Conservation (phyloP, 2,113 vertebrate species). For the Epinephelus moara region DNA sequence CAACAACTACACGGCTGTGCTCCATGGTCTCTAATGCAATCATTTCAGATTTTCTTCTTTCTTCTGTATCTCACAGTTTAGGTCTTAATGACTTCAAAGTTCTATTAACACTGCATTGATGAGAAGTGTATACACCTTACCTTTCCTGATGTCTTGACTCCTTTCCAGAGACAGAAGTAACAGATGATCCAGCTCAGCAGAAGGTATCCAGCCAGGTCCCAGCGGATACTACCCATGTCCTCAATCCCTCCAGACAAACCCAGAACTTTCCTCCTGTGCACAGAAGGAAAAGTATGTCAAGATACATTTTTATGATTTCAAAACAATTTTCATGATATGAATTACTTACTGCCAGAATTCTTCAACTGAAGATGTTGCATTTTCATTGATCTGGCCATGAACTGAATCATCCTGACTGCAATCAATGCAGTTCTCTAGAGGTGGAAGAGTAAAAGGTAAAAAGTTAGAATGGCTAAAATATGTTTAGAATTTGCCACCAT, state of each 20-base stretch:
- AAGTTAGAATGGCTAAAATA: not conserved
- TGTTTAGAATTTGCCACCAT: not conserved
- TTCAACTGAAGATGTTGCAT: constrained; percentile 32
- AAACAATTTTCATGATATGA: not conserved
- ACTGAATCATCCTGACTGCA: not conserved
- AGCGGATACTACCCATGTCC: constrained; percentile 39
- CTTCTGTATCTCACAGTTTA: too few species aligned
- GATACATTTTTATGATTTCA: not conserved
- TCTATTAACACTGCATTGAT: not conserved
- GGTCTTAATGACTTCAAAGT: too few species aligned
- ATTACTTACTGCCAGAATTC: constrained; percentile 56
- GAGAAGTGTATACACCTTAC: not conserved
- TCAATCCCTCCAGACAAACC: constrained; percentile 48
- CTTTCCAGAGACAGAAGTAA: constrained; percentile 61
- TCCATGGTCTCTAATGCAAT: too few species aligned
- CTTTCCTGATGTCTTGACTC: constrained; percentile 54
- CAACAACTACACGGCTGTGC: too few species aligned
- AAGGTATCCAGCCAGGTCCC: constrained; percentile 53
- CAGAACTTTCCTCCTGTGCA: constrained; percentile 34
- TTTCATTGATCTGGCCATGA: not conserved
- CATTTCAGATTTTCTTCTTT: too few species aligned
- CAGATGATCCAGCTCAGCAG: constrained; percentile 46
- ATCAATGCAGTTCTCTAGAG: constrained; percentile 20
- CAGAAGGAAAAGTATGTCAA: not conserved
- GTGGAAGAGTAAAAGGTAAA: not conserved